These are phyloP conservation scores for Miopithecus talapoin DNA, from an alignment of 2,797 vertebrate genomes.

Conservation along the genomic window DNA sequence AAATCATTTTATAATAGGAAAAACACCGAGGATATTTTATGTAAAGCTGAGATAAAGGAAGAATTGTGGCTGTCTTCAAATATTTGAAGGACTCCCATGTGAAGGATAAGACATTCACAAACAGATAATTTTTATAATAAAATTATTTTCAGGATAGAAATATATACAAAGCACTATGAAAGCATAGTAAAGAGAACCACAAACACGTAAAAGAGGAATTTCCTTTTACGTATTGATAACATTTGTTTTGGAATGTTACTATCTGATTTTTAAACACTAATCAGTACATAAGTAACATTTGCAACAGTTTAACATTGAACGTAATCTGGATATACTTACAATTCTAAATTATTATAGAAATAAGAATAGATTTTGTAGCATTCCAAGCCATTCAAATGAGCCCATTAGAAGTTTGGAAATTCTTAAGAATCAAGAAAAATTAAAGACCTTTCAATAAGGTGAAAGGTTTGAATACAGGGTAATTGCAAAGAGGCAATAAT, in stretches of 20 bases:
- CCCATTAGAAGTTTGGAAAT: not conserved
- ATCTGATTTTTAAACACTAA: not conserved
- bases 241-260: not conserved
- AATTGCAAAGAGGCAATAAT: slow-evolving; percentile 50
- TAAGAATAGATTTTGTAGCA: not conserved
- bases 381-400: not conserved
- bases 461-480: slow-evolving; percentile 20
- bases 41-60: not conserved
- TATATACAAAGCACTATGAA: not conserved
- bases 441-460: slow-evolving; percentile 52
- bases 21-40: not conserved
- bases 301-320: not conserved
- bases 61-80: not conserved
- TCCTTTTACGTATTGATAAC: not conserved
- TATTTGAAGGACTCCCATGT: not conserved
- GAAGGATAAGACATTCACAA: not conserved
- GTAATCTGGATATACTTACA: not conserved
- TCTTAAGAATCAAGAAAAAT: slow-evolving; percentile 55
- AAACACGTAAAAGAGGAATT: not conserved
- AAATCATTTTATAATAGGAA: not conserved
- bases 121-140: not conserved
- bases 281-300: not conserved
- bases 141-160: not conserved
- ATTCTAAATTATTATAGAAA: not conserved
- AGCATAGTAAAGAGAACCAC: not conserved